Conservation (phyloP, 2,888 invertebrate species). For the Watsonalla binaria region DNA sequence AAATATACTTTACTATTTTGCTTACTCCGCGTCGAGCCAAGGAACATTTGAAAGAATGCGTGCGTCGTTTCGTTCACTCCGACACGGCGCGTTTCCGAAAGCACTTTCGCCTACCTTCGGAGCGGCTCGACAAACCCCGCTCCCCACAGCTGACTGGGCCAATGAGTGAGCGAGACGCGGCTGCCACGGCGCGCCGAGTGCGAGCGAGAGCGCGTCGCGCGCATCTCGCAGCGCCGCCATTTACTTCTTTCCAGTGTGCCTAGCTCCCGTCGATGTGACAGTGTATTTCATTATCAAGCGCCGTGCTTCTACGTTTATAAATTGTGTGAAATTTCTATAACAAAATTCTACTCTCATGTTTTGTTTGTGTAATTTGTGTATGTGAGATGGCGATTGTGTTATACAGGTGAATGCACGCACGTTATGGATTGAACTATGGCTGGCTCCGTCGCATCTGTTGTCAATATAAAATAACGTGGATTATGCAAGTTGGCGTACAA, state of each 20-base stretch:
- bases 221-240: conserved; percentile 66
- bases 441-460: conserved; percentile 64
- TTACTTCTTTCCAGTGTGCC: conserved; percentile 71
- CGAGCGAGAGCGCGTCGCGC: conserved; percentile 48
- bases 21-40: conserved; percentile 22
- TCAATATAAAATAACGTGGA: conserved; percentile 73
- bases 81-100: conserved; percentile 56
- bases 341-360: conserved; percentile 54
- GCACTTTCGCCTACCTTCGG: conserved; percentile 71
- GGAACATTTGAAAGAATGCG: conserved; percentile 49
- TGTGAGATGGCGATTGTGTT: conserved; percentile 44
- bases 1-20: conserved; percentile 23
- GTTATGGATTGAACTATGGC: conserved; percentile 53
- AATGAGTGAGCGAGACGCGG: conserved; percentile 46
- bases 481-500: conserved; percentile 74
- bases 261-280: conserved; percentile 68
- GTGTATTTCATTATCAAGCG: conserved; percentile 57
- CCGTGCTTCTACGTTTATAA: conserved; percentile 60
- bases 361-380: conserved; percentile 45
- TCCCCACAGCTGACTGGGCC: conserved; percentile 73
- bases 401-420: conserved; percentile 39
- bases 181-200: conserved; percentile 23
- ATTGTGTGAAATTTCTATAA: conserved; percentile 57
- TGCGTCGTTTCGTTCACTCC: conserved; percentile 30
- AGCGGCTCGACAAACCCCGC: conserved; percentile 54